phyloP scores from a whole-genome alignment of 2,113 vertebrate species.

The Cebidichthys violaceus region DNA sequence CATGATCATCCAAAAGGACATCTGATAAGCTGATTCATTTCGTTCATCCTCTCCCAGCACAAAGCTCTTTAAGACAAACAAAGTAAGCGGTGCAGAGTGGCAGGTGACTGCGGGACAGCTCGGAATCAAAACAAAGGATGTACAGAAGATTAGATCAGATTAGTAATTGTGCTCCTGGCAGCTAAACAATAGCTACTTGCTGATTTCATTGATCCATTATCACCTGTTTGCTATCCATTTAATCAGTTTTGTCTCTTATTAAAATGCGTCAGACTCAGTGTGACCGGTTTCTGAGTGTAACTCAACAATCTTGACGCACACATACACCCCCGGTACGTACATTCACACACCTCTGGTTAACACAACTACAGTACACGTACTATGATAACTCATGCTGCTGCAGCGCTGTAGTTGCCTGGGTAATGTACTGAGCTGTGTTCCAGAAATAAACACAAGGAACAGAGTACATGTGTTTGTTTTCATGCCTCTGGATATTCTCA shows the following conservation, averaged over 20 bases:
- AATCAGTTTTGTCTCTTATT: not conserved
- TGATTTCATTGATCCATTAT: not conserved
- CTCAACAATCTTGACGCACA: not conserved
- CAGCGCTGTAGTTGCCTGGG: slow-evolving; percentile 57
- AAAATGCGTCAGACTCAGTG: not conserved
- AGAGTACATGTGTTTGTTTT: not conserved
- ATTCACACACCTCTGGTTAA: too few species aligned
- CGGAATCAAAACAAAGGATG: too few species aligned
- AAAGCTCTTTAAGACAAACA: too few species aligned
- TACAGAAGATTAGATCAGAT: not conserved
- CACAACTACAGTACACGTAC: slow-evolving; percentile 1
- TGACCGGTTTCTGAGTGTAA: too few species aligned
- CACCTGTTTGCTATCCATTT: not conserved
- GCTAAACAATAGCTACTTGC: not conserved
- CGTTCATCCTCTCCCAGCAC: not conserved
- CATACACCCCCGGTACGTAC: not conserved
- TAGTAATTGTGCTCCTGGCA: not conserved
- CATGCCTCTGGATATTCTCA: not conserved
- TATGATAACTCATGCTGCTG: slow-evolving; percentile 8
- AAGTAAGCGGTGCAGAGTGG: too few species aligned
- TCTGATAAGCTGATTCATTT: not conserved
- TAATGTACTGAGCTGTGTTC: slow-evolving; percentile 48
- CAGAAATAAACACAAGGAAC: slow-evolving; percentile 51
- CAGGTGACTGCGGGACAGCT: not conserved
- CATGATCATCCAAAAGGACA: not conserved